Base-by-base conservation (phyloP, 1,140 invertebrate genomes). In the Mya arenaria region DNA sequence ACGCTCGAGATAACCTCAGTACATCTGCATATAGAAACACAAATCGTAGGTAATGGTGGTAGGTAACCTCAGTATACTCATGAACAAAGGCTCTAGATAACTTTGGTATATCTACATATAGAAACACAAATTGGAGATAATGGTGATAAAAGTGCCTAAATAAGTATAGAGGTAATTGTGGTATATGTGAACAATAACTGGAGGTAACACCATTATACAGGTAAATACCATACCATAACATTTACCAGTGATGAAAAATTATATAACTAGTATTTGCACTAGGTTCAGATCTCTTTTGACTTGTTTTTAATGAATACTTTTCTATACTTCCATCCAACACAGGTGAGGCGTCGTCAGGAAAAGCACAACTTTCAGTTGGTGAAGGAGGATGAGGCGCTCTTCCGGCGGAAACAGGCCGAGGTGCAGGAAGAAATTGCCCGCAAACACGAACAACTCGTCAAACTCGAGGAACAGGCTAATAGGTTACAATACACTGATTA, bases 281-380 rank as follows among this genome's bases (percentile, higher is more conserved):
- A 68, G 17, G 65, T 36, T 17, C 65, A 37, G 36, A 30, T 68
- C 28, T 36, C n/a, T 10, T 19, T 60, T 23, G 30, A 8, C 19
- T 8, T 60, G 23, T 48, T 48, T 48, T n/a, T 48, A 48, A 15
- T 48, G 13, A 15, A n/a, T 48, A 13, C 44, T 13, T n/a, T n/a
- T 15, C n/a, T 48, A 15, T 48, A 13, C 44, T 15, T n/a, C n/a
- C n/a, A n/a, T n/a, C n/a, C n/a, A n/a, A n/a, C n/a, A n/a, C n/a
- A 62, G 73, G 39, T 48, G 44, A 77, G 48, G 32, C n/a, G 60
- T 0, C 41, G 13, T 8, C 73, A 65, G 25, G 25, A 79, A 66
- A 65, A 68, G 30, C 44, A 48, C 10, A 63, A 79, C 25, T 79
- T 79, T 25, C 63, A 37, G 17, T 48, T 79, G n/a, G 36, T 63